phyloP scores from a whole-genome alignment of 2,113 vertebrate genomes.

The Ctenodactylus gundi region DNA sequence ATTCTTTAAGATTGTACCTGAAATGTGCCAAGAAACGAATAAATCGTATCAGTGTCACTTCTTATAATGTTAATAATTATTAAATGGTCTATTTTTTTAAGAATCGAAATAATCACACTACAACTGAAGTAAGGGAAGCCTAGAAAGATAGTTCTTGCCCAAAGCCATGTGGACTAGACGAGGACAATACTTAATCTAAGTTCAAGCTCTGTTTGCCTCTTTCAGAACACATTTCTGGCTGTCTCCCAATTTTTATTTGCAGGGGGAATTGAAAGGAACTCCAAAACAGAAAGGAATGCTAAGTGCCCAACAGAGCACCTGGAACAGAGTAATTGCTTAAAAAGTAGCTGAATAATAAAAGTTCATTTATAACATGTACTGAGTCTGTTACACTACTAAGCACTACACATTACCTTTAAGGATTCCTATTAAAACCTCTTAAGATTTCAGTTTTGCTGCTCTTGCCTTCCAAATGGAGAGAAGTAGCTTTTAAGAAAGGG shows the following conservation, averaged over 20 bases:
- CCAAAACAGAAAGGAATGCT: not conserved
- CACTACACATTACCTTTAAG: constrained; percentile 23
- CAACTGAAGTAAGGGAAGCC: not conserved
- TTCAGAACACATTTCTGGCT: constrained; percentile 33
- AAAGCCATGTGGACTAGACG: not conserved
- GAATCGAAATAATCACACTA: not conserved
- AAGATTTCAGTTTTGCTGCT: constrained; percentile 32
- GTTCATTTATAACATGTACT: not conserved
- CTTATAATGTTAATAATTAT: not conserved
- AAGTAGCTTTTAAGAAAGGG: constrained; percentile 50
- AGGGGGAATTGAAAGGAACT: too few species aligned
- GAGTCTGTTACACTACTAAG: not conserved
- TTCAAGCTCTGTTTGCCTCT: not conserved
- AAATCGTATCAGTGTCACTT: not conserved
- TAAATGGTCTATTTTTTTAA: not conserved
- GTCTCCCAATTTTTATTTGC: not conserved
- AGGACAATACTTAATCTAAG: not conserved
- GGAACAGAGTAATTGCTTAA: not conserved
- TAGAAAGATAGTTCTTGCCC: not conserved
- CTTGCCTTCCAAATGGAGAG: constrained; percentile 47
- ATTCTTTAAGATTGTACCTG: not conserved
- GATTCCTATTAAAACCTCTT: constrained; percentile 43
- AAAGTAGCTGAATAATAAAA: constrained; percentile 31
- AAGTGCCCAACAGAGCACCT: not conserved
- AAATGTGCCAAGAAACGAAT: not conserved